Percentiles rank a stretch among this genome's conserved stretches.
Evolutionary conservation across 30 jellyfish, hydroid and myxozoan genomes (phyloP).

Genomic region (Chironex yamaguchii): DNA sequence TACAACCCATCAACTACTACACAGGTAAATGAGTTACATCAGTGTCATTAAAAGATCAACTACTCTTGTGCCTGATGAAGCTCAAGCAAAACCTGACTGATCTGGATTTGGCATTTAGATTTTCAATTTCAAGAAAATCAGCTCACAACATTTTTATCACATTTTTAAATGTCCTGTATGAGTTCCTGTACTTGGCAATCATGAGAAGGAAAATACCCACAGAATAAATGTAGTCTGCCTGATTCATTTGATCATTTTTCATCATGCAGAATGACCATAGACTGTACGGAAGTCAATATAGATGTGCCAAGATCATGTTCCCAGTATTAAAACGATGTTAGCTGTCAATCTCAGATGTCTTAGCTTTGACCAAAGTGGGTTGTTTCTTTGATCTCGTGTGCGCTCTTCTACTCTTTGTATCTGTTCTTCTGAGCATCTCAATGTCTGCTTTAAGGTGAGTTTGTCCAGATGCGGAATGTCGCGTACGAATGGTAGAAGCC

Average conservation of each 20-base stretch:
- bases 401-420: constrained; percentile 16
- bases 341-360: too few relatives aligned
- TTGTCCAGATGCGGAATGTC: constrained; percentile 31
- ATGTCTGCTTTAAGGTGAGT: constrained; percentile 10
- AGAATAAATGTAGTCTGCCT: constrained; percentile 5
- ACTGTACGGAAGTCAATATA: constrained; percentile 15
- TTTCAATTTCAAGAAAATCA: too few relatives aligned
- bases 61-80: too few relatives aligned
- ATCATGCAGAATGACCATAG: constrained; percentile 22
- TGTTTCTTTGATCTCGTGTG: constrained; percentile 47
- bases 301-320: constrained; percentile 36
- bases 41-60: too few relatives aligned
- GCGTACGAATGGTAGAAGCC: constrained; percentile 28
- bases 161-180: neutral
- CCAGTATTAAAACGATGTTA: too few relatives aligned
- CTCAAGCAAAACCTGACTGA: too few relatives aligned
- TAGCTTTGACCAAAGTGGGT: constrained; percentile 25
- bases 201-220: constrained; percentile 9
- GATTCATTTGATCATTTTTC: neutral
- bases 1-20: too few relatives aligned
- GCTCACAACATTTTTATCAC: neutral
- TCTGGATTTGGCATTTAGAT: too few relatives aligned
- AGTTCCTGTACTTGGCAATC: constrained; percentile 7
- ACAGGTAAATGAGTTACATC: too few relatives aligned
- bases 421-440: constrained; percentile 33